Percentiles rank a stretch among this genome's conserved stretches.
phyloP scores from a whole-genome alignment of 2,797 vertebrate genomes.

The Lophotriccus pileatus region DNA sequence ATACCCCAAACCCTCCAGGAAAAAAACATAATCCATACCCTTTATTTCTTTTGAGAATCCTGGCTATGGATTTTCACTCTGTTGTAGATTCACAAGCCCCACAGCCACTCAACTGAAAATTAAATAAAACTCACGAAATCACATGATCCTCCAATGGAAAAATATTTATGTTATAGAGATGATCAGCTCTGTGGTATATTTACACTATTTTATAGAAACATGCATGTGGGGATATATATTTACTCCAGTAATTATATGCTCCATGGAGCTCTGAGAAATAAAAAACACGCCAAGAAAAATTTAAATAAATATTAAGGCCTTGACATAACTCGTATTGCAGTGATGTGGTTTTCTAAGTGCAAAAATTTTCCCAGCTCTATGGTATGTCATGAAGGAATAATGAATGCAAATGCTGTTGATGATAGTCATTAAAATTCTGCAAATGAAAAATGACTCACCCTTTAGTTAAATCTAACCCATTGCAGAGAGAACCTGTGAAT shows the following conservation, averaged over 20 bases:
- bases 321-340: not conserved
- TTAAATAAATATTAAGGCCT: slow-evolving; percentile 48
- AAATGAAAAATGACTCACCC: slow-evolving; percentile 67
- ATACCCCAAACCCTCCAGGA: not conserved
- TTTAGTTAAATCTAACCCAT: slow-evolving; percentile 66
- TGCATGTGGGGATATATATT: not conserved
- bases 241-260: slow-evolving; percentile 16
- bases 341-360: slow-evolving; percentile 8
- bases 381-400: slow-evolving; percentile 56
- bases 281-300: not conserved
- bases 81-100: not conserved
- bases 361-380: slow-evolving; percentile 19
- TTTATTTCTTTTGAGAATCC: not conserved
- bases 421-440: slow-evolving; percentile 58
- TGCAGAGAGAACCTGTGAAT: slow-evolving; percentile 66
- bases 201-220: slow-evolving; percentile 1
- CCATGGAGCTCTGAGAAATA: not conserved
- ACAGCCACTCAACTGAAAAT: not conserved
- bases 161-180: not conserved
- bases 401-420: slow-evolving; percentile 66
- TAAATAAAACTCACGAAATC: not conserved
- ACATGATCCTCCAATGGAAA: not conserved
- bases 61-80: not conserved
- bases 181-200: not conserved
- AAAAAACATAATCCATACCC: fast-evolving